phyloP scores from a whole-genome alignment of 2,113 vertebrate species.

The Crotalus viridis region DNA sequence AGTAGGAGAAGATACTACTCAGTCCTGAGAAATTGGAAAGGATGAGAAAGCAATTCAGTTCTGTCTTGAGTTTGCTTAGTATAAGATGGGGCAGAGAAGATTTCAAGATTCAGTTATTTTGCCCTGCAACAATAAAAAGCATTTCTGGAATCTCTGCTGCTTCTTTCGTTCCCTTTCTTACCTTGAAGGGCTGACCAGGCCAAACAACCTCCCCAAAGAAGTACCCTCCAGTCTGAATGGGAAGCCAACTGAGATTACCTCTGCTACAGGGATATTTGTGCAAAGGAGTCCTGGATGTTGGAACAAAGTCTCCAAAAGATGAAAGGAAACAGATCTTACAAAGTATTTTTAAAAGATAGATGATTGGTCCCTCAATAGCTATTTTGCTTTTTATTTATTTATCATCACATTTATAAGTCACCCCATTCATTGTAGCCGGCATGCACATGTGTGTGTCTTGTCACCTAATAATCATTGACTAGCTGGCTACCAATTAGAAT shows the following conservation, averaged over 20 bases:
- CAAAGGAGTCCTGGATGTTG: not conserved
- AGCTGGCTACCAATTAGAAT: no score
- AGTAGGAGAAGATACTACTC: not conserved
- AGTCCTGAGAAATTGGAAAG: not conserved
- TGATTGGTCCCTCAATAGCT: no score
- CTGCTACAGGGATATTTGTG: not conserved
- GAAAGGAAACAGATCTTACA: no score
- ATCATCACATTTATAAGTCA: no score
- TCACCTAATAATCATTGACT: no score
- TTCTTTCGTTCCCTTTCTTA: not conserved
- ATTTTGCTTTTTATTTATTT: no score
- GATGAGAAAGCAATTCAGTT: not conserved
- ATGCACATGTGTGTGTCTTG: no score
- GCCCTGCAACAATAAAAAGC: not conserved
- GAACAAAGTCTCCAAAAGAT: no score
- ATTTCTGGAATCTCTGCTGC: not conserved
- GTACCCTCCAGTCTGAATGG: not conserved
- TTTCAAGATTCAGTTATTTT: not conserved
- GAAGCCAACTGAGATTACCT: not conserved
- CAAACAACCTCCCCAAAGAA: not conserved
- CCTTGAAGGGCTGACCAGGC: not conserved
- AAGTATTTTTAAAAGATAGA: no score
- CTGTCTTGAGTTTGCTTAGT: not conserved
- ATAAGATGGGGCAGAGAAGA: not conserved
- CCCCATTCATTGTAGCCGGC: not conserved